Base-by-base conservation (phyloP, 2,888 invertebrate species). In the Spicauda simplicius region DNA sequence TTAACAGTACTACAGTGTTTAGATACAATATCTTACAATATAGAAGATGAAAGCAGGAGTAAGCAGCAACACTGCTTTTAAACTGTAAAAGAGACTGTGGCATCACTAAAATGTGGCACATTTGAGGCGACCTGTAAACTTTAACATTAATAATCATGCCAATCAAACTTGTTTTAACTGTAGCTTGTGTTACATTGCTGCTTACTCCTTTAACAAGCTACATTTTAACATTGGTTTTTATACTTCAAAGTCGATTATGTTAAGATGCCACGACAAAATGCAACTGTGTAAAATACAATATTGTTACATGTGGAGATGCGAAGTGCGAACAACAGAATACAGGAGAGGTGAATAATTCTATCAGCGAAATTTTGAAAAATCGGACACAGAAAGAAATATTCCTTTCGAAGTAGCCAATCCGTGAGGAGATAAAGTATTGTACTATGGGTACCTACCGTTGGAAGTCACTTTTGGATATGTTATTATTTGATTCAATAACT, bases 201-300 rank as follows among this genome's bases (percentile, higher is more conserved):
- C 89, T 90, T 87, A 90, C 91, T 88, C 89, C 87, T 74, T 85
- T 69, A 85, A 85, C 84, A 84, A 87, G 81, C 90, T 91, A 91
- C 86, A 85, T 80, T 86, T 82, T 81, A 81, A 82, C 77, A 71
- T 76, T 70, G 56, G 66, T 70, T 78, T 76, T 79, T 78, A 77
- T 76, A 78, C 77, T 80, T 80, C 75, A 75, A 76, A 77, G 73
- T 76, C 74, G 19, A 69, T 69, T 70, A 68, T 66, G 64, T 76
- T 80, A 80, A 76, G 81, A 88, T 90, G 85, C 86, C 85, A 88
- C 87, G 83, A 85, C 84, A 85, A 88, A 84, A 88, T 88, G 86
- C 86, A 87, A 85, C 72, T 75, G 89, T 87, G 87, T 85, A 82
- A 72, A 60, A 84, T 86, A 90, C 84, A 88, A 81, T 85, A 74